A percentile compares a stretch with the other conserved stretches of the same genome.
Evolutionary conservation across 1,140 invertebrate genomes (phyloP).

Genomic region (Rhynchophorus ferrugineus): DNA sequence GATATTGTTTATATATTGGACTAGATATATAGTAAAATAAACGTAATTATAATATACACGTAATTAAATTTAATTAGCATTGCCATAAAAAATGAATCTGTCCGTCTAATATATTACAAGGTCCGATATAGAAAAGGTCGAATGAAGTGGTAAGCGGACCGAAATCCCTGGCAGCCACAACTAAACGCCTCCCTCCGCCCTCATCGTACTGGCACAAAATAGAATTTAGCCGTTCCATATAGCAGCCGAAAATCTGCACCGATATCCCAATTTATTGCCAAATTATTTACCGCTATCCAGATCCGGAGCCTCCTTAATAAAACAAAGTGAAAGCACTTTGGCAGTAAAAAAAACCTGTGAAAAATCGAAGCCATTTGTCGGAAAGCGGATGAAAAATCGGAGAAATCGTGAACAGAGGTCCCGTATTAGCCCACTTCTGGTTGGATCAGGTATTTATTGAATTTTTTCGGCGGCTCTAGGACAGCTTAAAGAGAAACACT

Average conservation of each 20-base stretch:
- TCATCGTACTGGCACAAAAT: too few species aligned
- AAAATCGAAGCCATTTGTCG: conserved; percentile 15
- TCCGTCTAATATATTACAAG: too few species aligned
- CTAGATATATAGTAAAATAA: too few species aligned
- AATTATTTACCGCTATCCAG: conserved; percentile 16
- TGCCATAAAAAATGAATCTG: too few species aligned
- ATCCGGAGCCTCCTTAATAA: conserved; percentile 13
- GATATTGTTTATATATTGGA: too few species aligned
- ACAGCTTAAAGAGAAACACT: background rate
- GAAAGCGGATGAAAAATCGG: conserved; percentile 16
- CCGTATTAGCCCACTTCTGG: conserved; percentile 13
- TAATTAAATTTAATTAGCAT: too few species aligned
- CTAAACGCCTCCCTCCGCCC: too few species aligned
- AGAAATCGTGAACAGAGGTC: conserved; percentile 16
- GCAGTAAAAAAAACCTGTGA: conserved; percentile 14
- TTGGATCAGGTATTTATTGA: conserved; percentile 18
- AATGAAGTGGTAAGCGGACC: too few species aligned
- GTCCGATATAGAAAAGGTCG: too few species aligned
- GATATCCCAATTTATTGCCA: conserved; percentile 13
- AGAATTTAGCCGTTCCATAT: too few species aligned
- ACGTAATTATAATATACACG: too few species aligned
- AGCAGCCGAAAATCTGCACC: conserved; percentile 3
- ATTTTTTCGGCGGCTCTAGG: conserved; percentile 1
- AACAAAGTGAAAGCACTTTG: conserved; percentile 14
- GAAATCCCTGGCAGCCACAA: too few species aligned